Conservation (phyloP, 1,140 invertebrate species). For the Drosophila pandora region DNA sequence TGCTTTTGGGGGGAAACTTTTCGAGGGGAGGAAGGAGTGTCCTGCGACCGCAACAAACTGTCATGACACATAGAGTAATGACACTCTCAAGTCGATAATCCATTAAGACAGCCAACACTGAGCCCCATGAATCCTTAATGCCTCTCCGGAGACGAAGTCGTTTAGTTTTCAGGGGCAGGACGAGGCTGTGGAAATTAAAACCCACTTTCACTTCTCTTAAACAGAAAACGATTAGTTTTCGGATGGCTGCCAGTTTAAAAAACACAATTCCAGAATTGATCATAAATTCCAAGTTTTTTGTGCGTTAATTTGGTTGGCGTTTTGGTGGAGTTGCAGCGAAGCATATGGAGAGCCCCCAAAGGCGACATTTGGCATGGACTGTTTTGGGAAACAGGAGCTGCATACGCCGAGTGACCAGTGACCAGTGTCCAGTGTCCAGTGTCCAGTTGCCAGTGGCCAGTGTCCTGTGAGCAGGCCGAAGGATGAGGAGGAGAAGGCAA, state of each 20-base stretch:
- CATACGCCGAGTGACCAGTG: slow-evolving; percentile 16
- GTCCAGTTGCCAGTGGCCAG: not conserved
- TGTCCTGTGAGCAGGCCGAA: not conserved
- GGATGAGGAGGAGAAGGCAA: not conserved
- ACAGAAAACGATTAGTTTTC: not conserved
- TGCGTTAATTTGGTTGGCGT: slow-evolving; percentile 20
- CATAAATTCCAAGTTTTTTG: slow-evolving; percentile 16
- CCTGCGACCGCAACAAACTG: slow-evolving; percentile 11
- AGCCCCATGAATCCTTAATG: slow-evolving; percentile 55
- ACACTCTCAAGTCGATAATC: slow-evolving; percentile 63
- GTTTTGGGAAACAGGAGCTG: slow-evolving; percentile 12
- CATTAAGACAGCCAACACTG: slow-evolving; percentile 33
- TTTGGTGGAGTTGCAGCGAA: slow-evolving; percentile 3
- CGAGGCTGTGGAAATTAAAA: slow-evolving; percentile 16
- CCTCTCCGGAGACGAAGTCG: not conserved
- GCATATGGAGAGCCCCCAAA: slow-evolving; percentile 24
- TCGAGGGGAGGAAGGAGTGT: not conserved
- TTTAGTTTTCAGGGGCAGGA: not conserved
- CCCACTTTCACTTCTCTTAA: slow-evolving; percentile 5
- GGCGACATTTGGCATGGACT: slow-evolving; percentile 26
- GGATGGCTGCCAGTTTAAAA: not conserved
- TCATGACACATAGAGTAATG: slow-evolving; percentile 75
- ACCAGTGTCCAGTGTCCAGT: not conserved
- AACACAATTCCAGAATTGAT: not conserved
- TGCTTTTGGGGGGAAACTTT: not conserved